Base-by-base conservation (phyloP, 92 coral and sea anemone genomes). In the Palythoa grandis region DNA sequence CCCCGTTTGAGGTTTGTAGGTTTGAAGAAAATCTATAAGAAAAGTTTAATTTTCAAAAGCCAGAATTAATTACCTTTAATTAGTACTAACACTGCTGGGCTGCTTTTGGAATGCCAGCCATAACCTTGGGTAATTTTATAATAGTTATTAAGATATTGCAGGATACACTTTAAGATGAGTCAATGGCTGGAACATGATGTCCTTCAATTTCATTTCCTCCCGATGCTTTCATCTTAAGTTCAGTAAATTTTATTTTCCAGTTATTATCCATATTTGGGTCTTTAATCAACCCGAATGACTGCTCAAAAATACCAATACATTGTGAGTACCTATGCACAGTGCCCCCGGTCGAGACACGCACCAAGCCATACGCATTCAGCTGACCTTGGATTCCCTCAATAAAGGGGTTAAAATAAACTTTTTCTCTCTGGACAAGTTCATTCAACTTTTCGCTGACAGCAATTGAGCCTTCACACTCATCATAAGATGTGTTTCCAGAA, bases 221-320 rank as follows among this genome's bases (percentile, higher is more conserved):
- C 4, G 87, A 68, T 24, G 99, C 96, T 88, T 95, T 95, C 79
- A 97, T 72, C 74, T 92, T 91, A 10, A 97, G 86, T 47, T 97
- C 91, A 39, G 99, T 95, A 52, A 97, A 97, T 67, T 97, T 97
- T 17, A 97, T 97, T 85, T 97, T 97, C 99, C 99, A 97, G 74
- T 95, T 97, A 75, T 97, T 97, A 20, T 90, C 88, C 85, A 89
- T 87, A 25, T 83, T 92, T 50, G 99, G 99, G 82, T 97, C 99
- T 22, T 96, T 82, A 23, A 97, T 91, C 20, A 97, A 91, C 54
- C 99, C 98, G 90, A 97, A 97, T 1, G 97, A 89, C 82, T 97
- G 99, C 76, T 97, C 98, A 89, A 97, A 97, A 54, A 97, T 89
- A 7, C 99, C 99, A 67, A 97, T 71, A 52, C 94, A 97, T 2